phyloP scores from a whole-genome alignment of 2,113 vertebrate species.

The Pungitius pungitius region DNA sequence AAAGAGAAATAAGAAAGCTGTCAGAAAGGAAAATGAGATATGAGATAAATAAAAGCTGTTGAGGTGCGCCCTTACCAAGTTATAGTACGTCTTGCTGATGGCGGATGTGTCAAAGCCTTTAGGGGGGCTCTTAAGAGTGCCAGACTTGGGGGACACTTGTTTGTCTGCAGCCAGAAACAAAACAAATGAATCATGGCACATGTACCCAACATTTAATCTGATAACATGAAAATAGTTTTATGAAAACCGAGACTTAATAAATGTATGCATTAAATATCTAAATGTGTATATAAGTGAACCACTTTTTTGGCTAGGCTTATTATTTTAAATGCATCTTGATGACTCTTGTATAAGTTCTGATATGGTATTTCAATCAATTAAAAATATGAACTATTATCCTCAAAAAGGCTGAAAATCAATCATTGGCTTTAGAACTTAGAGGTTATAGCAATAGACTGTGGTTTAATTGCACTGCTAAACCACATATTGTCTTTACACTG shows the following conservation, averaged over 20 bases:
- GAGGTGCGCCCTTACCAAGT: conserved; percentile 86
- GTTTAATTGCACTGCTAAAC: not conserved
- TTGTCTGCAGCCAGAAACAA: conserved; percentile 85
- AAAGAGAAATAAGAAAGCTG: not conserved
- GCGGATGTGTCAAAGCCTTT: conserved; percentile 95
- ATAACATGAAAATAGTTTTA: not conserved
- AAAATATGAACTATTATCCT: not conserved
- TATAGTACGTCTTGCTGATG: conserved; percentile 98
- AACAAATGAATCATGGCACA: not conserved
- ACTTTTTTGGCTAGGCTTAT: not conserved
- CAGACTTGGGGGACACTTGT: conserved; percentile 95
- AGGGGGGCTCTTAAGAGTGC: conserved; percentile 92
- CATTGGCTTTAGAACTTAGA: not conserved
- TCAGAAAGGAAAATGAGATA: not conserved
- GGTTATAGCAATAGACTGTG: not conserved
- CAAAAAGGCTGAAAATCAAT: not conserved
- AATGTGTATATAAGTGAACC: not conserved
- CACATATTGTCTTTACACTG: not conserved
- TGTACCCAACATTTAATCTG: not conserved
- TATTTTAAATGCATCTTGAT: not conserved
- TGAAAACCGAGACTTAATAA: not conserved
- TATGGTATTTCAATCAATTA: not conserved
- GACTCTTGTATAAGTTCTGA: not conserved
- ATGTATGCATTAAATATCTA: not conserved
- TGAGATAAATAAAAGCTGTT: not conserved